These are phyloP conservation scores for Sardinella longiceps DNA, from an alignment of 2,797 vertebrate genomes.

Conservation along the genomic window DNA sequence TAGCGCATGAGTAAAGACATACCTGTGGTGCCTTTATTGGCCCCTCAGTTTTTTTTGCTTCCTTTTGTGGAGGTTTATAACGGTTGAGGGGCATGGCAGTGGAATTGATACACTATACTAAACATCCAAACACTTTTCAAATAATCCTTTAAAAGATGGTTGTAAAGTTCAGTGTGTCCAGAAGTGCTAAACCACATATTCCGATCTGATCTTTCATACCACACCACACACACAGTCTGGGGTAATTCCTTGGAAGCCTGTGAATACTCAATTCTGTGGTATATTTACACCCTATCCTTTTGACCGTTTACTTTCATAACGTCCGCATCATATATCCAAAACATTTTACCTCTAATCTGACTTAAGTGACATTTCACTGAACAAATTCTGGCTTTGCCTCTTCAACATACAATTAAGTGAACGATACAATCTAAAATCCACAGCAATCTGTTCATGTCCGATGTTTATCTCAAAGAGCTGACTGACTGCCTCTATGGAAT, in stretches of 20 bases:
- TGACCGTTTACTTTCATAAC: neutral
- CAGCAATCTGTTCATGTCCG: too few species aligned
- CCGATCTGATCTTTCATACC: neutral
- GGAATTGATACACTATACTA: neutral
- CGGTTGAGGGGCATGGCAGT: neutral
- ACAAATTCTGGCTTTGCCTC: neutral
- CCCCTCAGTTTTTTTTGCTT: neutral
- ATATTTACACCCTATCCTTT: neutral
- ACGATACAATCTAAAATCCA: too few species aligned
- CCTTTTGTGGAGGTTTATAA: neutral
- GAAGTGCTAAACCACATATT: neutral
- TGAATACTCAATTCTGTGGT: neutral
- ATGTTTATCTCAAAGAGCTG: too few species aligned
- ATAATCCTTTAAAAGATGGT: neutral
- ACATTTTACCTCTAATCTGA: neutral
- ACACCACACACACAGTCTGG: too few species aligned
- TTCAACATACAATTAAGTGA: too few species aligned
- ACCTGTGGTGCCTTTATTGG: neutral
- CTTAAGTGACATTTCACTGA: neutral
- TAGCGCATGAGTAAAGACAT: neutral
- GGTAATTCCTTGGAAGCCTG: neutral
- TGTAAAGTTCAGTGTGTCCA: neutral
- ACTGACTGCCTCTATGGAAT: too few species aligned
- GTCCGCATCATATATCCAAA: neutral
- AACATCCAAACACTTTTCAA: neutral